phyloP scores from a whole-genome alignment of 2,797 vertebrate genomes.

The Lutjanus campechanus region DNA sequence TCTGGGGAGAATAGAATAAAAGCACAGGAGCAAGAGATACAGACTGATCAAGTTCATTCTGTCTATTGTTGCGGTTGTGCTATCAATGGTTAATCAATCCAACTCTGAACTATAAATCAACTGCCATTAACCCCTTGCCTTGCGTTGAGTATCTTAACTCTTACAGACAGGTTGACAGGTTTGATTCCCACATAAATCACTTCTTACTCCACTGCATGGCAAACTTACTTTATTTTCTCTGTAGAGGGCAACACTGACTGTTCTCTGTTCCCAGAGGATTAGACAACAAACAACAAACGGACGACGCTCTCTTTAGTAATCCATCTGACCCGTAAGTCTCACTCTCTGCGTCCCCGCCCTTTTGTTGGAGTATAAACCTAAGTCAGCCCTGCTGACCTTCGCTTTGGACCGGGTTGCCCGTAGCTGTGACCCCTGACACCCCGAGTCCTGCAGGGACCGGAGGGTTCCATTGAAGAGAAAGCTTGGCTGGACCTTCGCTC shows the following conservation, averaged over 20 bases:
- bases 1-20: not conserved
- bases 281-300: conserved; percentile 55
- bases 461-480: conserved; percentile 53
- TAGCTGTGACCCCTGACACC: conserved; percentile 65
- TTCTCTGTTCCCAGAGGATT: conserved; percentile 64
- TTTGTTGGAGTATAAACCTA: conserved; percentile 70
- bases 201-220: conserved; percentile 7
- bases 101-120: conserved; percentile 7
- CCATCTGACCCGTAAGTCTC: conserved; percentile 55
- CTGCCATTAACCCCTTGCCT: not conserved
- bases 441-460: conserved; percentile 36
- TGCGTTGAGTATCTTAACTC: not conserved
- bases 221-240: conserved; percentile 31
- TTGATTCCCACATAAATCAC: conserved; percentile 21
- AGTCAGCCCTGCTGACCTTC: conserved; percentile 66
- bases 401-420: conserved; percentile 56
- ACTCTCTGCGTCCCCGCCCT: conserved; percentile 39
- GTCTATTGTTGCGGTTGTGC: not conserved
- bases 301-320: conserved; percentile 61
- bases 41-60: not conserved
- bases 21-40: not conserved
- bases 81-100: not conserved
- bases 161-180: conserved; percentile 24
- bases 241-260: conserved; percentile 33
- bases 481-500: conserved; percentile 43